A percentile compares a stretch with the other conserved stretches of the same genome.
These are phyloP conservation scores for Papilio polyxenes DNA, from an alignment of 1,140 invertebrate species.

Conservation along the genomic window DNA sequence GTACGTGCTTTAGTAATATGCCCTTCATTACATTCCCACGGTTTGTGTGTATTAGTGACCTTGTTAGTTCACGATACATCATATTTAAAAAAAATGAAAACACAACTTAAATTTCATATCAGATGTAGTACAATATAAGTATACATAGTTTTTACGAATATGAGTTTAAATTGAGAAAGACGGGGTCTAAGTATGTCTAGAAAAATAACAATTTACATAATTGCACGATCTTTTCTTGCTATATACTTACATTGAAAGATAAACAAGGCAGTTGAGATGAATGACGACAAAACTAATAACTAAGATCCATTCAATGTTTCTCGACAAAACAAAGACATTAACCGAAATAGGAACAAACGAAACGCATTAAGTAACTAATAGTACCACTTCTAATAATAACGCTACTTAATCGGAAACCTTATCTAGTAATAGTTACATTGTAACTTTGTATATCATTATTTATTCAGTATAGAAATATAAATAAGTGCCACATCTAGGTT, in stretches of 20 bases:
- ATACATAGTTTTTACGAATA: too few species aligned
- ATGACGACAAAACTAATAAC: slow-evolving; percentile 34
- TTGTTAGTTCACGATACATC: not conserved
- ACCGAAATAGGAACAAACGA: slow-evolving; percentile 41
- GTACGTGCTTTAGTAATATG: slow-evolving; percentile 29
- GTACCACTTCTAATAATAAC: slow-evolving; percentile 22
- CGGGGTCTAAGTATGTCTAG: too few species aligned
- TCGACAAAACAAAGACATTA: slow-evolving; percentile 49
- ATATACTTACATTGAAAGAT: not conserved
- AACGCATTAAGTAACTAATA: slow-evolving; percentile 37
- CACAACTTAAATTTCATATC: not conserved
- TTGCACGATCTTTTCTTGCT: not conserved
- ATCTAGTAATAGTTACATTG: slow-evolving; percentile 14
- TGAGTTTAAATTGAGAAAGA: too few species aligned
- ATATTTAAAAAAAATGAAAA: not conserved
- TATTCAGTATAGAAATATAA: not conserved
- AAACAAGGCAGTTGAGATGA: slow-evolving; percentile 5
- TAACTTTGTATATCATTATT: not conserved
- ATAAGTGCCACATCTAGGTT: not conserved
- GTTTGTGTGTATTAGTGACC: not conserved
- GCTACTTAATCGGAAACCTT: not conserved
- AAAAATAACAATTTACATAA: not conserved
- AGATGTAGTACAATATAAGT: too few species aligned
- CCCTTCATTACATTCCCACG: slow-evolving; percentile 32
- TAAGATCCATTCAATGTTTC: slow-evolving; percentile 40